phyloP scores from a whole-genome alignment of 1,140 invertebrate genomes.

The Manduca sexta region DNA sequence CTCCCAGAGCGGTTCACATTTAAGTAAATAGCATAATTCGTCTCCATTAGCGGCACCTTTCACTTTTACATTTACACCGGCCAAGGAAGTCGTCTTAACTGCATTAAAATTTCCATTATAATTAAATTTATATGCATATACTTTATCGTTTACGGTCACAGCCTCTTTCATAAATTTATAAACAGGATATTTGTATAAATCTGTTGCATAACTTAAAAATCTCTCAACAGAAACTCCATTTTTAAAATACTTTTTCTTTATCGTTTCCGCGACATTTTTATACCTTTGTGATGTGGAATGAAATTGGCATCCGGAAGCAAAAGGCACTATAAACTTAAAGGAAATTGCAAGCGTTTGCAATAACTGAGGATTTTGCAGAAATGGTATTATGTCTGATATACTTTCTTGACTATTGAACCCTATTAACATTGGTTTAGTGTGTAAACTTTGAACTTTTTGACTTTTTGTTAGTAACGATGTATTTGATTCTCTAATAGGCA shows the following conservation, averaged over 20 bases:
- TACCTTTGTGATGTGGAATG: slow-evolving; percentile 32
- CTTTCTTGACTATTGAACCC: slow-evolving; percentile 56
- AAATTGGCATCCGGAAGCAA: slow-evolving; percentile 35
- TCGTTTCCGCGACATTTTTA: slow-evolving; percentile 26
- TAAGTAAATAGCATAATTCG: slow-evolving; percentile 57
- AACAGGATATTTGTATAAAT: slow-evolving; percentile 48
- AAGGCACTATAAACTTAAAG: slow-evolving; percentile 56
- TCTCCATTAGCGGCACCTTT: slow-evolving; percentile 54
- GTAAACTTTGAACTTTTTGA: slow-evolving; percentile 12
- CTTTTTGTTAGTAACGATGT: slow-evolving; percentile 28
- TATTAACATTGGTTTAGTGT: slow-evolving; percentile 40
- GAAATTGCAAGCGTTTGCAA: slow-evolving; percentile 28
- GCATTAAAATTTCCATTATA: slow-evolving; percentile 48
- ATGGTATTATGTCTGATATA: slow-evolving; percentile 54
- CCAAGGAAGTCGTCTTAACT: slow-evolving; percentile 39
- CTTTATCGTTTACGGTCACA: slow-evolving; percentile 16
- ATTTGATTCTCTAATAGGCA: slow-evolving; percentile 32
- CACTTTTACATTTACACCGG: slow-evolving; percentile 23
- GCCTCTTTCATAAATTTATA: slow-evolving; percentile 42
- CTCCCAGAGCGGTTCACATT: slow-evolving; percentile 52
- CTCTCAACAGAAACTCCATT: slow-evolving; percentile 25
- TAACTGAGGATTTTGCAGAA: slow-evolving; percentile 43
- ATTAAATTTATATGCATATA: slow-evolving; percentile 56
- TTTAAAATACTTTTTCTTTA: slow-evolving; percentile 45
- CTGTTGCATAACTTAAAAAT: slow-evolving; percentile 41